phyloP scores from a whole-genome alignment of 2,797 vertebrate genomes.

The Bovichtus diacanthus region DNA sequence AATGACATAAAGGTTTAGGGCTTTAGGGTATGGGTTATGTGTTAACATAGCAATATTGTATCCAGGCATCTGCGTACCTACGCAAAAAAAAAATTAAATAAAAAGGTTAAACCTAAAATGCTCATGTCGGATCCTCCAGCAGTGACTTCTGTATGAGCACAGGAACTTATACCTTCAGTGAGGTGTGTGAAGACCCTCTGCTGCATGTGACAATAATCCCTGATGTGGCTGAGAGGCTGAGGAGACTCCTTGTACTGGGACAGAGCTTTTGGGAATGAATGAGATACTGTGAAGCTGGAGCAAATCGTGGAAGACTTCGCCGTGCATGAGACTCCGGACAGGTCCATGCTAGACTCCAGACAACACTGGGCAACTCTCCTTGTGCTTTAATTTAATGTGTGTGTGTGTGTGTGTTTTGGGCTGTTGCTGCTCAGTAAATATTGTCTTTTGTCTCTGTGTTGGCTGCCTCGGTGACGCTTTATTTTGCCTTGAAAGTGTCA shows the following conservation, averaged over 20 bases:
- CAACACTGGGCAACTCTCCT: neutral
- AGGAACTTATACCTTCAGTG: too few relatives aligned
- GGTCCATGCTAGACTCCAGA: too few relatives aligned
- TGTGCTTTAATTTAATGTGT: neutral
- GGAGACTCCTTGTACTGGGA: neutral
- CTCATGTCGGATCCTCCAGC: neutral
- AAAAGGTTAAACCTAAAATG: neutral
- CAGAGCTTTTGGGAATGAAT: neutral
- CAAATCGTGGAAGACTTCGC: neutral
- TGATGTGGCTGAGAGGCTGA: neutral
- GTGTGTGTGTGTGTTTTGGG: neutral
- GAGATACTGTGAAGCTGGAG: neutral
- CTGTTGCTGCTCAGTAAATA: neutral
- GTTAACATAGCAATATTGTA: neutral
- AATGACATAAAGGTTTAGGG: too few relatives aligned
- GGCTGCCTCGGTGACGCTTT: neutral
- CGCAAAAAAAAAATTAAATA: too few relatives aligned
- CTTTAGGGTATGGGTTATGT: neutral
- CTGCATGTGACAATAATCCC: neutral
- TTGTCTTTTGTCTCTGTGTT: neutral
- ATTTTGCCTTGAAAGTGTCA: neutral
- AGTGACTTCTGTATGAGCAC: neutral
- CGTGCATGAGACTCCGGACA: neutral
- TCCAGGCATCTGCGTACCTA: too few relatives aligned
- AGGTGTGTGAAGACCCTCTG: neutral